These are phyloP conservation scores for Fistularia commersonii DNA, from an alignment of 2,797 vertebrate genomes.

Conservation along the genomic window DNA sequence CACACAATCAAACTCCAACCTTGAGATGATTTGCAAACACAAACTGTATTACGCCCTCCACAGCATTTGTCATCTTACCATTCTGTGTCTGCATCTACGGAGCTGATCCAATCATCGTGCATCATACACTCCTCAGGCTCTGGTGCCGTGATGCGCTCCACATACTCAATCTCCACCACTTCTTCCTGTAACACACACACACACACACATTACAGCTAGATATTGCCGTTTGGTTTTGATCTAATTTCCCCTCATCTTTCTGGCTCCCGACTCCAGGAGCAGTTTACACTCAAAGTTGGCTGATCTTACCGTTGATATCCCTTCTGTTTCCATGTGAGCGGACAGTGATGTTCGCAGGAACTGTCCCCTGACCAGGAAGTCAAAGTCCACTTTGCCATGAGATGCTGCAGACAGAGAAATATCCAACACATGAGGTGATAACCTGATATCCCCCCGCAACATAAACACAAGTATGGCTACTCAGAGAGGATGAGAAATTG, in stretches of 20 bases:
- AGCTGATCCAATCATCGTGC: constrained; percentile 98
- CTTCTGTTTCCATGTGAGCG: constrained; percentile 87
- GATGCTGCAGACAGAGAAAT: constrained; percentile 67
- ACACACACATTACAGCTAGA: constrained; percentile 9
- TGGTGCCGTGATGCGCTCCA: constrained; percentile 89
- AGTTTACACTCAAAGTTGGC: too few relatives aligned
- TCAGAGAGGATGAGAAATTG: too few relatives aligned
- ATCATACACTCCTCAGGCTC: constrained; percentile 94
- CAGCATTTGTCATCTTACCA: constrained; percentile 71
- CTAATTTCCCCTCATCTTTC: too few relatives aligned
- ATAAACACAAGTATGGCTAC: too few relatives aligned
- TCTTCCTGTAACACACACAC: constrained; percentile 83
- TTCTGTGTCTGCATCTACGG: constrained; percentile 84
- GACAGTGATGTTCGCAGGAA: constrained; percentile 86
- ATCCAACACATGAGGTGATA: background rate
- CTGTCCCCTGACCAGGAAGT: constrained; percentile 92
- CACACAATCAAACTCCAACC: background rate
- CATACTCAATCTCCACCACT: constrained; percentile 94
- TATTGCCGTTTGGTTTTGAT: too few relatives aligned
- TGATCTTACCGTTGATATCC: constrained; percentile 85
- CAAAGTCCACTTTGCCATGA: constrained; percentile 92
- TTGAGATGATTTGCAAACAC: background rate
- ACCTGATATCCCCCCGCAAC: too few relatives aligned
- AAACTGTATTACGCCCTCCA: too few relatives aligned
- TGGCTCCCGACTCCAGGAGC: too few relatives aligned